A percentile compares a stretch with the other conserved stretches of the same genome.
These are phyloP conservation scores for Rhipidura dahli DNA, from an alignment of 2,113 vertebrate species.

Conservation along the genomic window DNA sequence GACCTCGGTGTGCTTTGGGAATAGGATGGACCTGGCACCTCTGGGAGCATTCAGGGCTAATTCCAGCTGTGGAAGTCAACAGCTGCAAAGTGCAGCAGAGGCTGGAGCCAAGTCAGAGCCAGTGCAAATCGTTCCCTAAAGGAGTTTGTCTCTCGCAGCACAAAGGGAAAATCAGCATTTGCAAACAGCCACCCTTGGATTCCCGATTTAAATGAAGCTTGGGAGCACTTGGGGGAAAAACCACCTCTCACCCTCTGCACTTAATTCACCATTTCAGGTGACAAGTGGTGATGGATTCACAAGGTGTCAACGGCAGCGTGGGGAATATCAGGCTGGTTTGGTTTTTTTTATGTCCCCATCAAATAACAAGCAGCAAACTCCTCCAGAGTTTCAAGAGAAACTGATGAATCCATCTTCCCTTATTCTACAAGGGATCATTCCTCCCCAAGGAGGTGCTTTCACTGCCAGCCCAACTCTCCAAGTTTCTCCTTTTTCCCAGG, in stretches of 20 bases:
- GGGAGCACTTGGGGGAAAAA: background rate
- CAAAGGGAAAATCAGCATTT: background rate
- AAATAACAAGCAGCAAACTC: background rate
- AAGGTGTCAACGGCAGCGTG: background rate
- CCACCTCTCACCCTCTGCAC: background rate
- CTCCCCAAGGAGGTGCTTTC: background rate
- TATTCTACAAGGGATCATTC: background rate
- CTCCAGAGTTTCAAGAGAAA: background rate
- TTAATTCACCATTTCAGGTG: background rate
- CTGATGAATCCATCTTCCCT: background rate
- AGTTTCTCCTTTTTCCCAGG: background rate
- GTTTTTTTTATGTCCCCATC: background rate
- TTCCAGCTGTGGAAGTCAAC: background rate
- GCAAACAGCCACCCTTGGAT: background rate
- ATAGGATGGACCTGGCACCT: background rate
- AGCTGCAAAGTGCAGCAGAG: background rate
- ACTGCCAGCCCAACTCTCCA: background rate
- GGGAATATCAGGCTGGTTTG: background rate
- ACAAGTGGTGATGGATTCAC: background rate
- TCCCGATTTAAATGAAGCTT: background rate
- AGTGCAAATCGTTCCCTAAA: background rate
- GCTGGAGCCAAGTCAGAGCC: background rate
- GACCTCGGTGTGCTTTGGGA: background rate
- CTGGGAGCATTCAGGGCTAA: background rate
- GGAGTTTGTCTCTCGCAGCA: background rate